phyloP scores from a whole-genome alignment of 2,888 invertebrate species.

The Pollenia griseotomentosa region DNA sequence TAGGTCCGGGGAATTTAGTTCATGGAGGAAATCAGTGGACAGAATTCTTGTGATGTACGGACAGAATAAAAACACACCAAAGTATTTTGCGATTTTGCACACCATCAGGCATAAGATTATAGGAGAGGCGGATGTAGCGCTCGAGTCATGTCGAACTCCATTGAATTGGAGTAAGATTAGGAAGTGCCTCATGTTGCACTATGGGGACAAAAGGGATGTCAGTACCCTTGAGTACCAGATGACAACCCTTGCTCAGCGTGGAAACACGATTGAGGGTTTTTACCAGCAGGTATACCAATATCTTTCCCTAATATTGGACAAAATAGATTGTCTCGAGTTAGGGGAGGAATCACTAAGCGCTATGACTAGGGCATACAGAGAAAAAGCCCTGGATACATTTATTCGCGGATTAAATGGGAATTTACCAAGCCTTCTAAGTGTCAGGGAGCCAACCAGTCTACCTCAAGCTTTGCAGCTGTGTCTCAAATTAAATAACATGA shows the following conservation, averaged over 20 bases:
- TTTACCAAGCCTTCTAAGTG: conserved; percentile 71
- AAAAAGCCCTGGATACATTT: conserved; percentile 73
- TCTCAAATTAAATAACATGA: conserved; percentile 66
- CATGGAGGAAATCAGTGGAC: no score
- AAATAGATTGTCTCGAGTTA: conserved; percentile 60
- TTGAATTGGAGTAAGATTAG: no score
- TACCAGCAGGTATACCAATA: not conserved
- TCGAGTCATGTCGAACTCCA: no score
- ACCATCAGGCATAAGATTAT: no score
- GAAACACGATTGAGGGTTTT: not conserved
- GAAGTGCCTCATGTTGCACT: not conserved
- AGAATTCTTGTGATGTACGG: no score
- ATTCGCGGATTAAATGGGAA: conserved; percentile 71
- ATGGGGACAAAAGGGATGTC: conserved; percentile 29
- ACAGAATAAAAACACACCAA: no score
- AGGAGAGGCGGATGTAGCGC: no score
- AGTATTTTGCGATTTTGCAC: no score
- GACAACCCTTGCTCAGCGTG: conserved; percentile 41
- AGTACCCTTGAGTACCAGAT: conserved; percentile 39
- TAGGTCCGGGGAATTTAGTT: no score
- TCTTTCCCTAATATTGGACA: no score
- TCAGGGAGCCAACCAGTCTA: conserved; percentile 60
- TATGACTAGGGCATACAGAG: conserved; percentile 64
- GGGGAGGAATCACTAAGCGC: conserved; percentile 48
- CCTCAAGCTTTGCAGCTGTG: conserved; percentile 66